Base-by-base conservation (phyloP, 1,140 invertebrate genomes). In the Rhyacophila brunnea region DNA sequence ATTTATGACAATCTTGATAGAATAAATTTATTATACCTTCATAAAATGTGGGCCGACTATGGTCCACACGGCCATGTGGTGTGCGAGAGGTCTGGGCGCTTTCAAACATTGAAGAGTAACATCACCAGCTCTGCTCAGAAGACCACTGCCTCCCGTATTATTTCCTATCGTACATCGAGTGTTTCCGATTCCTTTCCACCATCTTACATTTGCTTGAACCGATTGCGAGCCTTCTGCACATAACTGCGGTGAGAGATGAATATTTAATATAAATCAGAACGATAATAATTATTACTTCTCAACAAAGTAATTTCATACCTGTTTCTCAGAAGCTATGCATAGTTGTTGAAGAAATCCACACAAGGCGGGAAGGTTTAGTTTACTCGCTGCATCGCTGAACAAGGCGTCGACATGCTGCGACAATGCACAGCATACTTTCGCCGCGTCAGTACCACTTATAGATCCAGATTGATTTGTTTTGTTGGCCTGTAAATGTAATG, bases 11-110 rank as follows among this genome's bases (percentile, higher is more conserved):
- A 43, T 43, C 7, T 43, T 9, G 14, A 43, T 9, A 43, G 7
- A 7, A 6, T 43, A 43, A 43, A 10, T 43, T 9, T 53, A 34
- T 47, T 40, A 58, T 68, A 89, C 88, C 82, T 96, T 92, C 86
- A 95, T 94, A 58, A 95, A 88, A 76, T 95, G 92, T 0, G 92
- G 90, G 2, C 92, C 91, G 4, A 92, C 86, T 1, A 93, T 88
- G 52, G 89, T 91, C 93, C 93, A 96, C 10, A 91, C 82, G 63
- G 88, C 88, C 85, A 96, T 92, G 14, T 94, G 86, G 68, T 96
- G 94, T 43, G 95, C 85, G 18, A 96, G 75, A 0, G 94, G 93
- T 6, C 94, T 74, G 0, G 92, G 90, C 64, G 92, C 92, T 58
- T 90, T 84, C 0, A 93, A 86, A 48, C 92, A 91, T 65, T 91